Percentiles rank a stretch among this genome's conserved stretches.
phyloP scores from a whole-genome alignment of 2,113 vertebrate genomes.

The Mastomys natalensis region DNA sequence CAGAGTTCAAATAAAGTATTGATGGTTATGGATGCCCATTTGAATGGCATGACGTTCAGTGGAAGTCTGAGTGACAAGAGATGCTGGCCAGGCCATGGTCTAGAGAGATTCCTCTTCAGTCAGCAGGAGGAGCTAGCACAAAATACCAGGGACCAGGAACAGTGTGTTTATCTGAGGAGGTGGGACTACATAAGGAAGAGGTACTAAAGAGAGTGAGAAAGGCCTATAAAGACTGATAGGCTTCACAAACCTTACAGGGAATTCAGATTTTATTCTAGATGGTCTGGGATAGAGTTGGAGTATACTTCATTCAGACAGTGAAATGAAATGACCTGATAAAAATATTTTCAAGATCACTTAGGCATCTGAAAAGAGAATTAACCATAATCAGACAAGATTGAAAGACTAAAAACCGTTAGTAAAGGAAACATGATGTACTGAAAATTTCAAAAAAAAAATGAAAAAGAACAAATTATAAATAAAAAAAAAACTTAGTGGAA shows the following conservation, averaged over 20 bases:
- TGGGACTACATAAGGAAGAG: neutral
- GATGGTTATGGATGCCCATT: neutral
- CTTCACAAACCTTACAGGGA: neutral
- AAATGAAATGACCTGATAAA: neutral
- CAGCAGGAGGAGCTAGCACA: neutral
- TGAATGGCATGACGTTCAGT: neutral
- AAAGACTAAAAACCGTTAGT: neutral
- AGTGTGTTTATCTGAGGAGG: neutral
- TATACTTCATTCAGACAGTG: neutral
- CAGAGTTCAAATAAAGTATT: neutral
- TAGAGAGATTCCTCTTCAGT: neutral
- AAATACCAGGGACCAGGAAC: neutral
- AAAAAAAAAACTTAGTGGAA: neutral
- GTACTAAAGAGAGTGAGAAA: neutral
- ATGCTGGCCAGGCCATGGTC: too few relatives aligned
- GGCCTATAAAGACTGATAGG: accelerated
- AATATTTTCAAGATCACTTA: neutral
- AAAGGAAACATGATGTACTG: neutral
- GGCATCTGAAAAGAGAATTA: neutral
- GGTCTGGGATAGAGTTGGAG: neutral
- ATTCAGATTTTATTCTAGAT: conserved; percentile 1
- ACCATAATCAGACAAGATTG: neutral
- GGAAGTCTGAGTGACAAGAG: neutral
- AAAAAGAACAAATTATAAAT: neutral
- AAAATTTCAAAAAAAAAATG: neutral